Percentiles rank a stretch among this genome's conserved stretches.
phyloP scores from a whole-genome alignment of 2,888 invertebrate genomes.

The Phasia obesa region DNA sequence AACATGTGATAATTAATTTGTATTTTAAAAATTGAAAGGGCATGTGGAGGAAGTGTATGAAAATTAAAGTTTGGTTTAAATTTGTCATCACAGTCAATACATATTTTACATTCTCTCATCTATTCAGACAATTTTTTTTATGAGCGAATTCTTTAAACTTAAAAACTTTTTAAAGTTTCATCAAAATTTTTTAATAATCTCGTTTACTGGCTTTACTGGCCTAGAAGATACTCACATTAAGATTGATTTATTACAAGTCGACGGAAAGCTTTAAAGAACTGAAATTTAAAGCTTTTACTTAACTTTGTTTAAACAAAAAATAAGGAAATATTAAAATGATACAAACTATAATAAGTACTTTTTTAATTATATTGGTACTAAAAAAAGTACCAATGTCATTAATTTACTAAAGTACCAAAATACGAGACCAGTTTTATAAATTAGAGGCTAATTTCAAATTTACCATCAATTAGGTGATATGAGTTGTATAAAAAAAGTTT shows the following conservation, averaged over 20 bases:
- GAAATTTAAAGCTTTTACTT: too few species aligned
- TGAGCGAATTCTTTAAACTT: not conserved
- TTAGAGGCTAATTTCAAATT: too few species aligned
- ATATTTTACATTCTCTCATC: slow-evolving; percentile 36
- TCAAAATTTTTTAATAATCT: not conserved
- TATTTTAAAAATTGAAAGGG: too few species aligned
- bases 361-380: not conserved
- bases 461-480: too few species aligned
- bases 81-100: slow-evolving; percentile 68
- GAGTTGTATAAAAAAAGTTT: too few species aligned
- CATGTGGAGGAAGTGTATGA: not conserved
- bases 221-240: not conserved
- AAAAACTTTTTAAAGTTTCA: not conserved
- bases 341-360: not conserved
- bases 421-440: too few species aligned
- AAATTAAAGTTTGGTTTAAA: slow-evolving; percentile 35
- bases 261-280: too few species aligned
- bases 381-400: not conserved
- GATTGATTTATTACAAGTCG: not conserved
- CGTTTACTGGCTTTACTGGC: not conserved
- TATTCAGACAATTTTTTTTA: not conserved
- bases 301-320: too few species aligned
- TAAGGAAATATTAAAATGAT: too few species aligned
- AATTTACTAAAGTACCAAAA: not conserved
- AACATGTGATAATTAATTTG: too few species aligned